Conservation (phyloP, 1,140 invertebrate species). For the Pachypsylla venusta region DNA sequence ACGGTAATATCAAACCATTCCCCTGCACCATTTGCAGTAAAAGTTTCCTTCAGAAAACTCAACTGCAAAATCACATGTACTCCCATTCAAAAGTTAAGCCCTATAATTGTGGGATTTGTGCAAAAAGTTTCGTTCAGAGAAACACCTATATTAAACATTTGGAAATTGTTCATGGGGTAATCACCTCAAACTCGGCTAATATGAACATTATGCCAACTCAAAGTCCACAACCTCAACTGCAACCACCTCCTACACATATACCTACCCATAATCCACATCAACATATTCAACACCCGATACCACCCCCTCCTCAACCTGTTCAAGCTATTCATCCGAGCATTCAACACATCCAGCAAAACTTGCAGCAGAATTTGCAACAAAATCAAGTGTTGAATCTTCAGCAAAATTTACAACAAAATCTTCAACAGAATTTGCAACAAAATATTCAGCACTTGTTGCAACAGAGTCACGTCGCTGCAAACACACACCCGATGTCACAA, state of each 20-base stretch:
- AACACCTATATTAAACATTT: conserved; percentile 3
- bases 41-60: conserved; percentile 46
- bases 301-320: not conserved
- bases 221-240: not conserved
- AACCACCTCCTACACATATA: not conserved
- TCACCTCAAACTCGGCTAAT: not conserved
- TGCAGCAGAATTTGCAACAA: not conserved
- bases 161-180: not conserved
- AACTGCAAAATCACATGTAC: conserved; percentile 98
- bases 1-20: conserved; percentile 92
- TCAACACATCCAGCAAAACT: not conserved
- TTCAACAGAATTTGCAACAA: not conserved
- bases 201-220: not conserved
- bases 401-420: not conserved
- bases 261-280: not conserved
- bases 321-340: not conserved
- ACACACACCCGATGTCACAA: not conserved
- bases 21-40: conserved; percentile 84
- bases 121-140: conserved; percentile 69
- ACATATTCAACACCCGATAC: not conserved
- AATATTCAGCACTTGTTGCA: not conserved
- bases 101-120: conserved; percentile 85
- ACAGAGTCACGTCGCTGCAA: too few relatives aligned
- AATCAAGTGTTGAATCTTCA: not conserved
- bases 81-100: conserved; percentile 97